Percentiles rank a stretch among this genome's conserved stretches.
phyloP scores from a whole-genome alignment of 2,797 vertebrate species.

The Xiphorhynchus erythropygius region DNA sequence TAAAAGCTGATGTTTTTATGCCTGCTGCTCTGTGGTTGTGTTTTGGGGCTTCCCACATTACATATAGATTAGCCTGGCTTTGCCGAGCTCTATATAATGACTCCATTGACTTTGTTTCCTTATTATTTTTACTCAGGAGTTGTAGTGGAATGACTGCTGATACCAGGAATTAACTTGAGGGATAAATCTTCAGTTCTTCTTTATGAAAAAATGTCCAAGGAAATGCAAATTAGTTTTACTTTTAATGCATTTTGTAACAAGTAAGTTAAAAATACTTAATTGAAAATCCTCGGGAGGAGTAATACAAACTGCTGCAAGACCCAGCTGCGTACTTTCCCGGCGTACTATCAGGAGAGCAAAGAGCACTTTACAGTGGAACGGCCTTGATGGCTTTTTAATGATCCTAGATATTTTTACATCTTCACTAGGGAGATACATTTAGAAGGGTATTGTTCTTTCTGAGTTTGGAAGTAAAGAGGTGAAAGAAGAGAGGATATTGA shows the following conservation, averaged over 20 bases:
- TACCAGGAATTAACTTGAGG: constrained; percentile 11
- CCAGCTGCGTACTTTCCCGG: background rate
- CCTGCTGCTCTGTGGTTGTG: background rate
- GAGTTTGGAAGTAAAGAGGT: background rate
- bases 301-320: background rate
- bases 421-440: background rate
- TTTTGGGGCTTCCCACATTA: constrained; percentile 32
- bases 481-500: background rate
- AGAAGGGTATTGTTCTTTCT: background rate
- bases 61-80: constrained; percentile 1
- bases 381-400: constrained; percentile 33
- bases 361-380: background rate
- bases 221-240: background rate
- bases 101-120: background rate
- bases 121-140: constrained; percentile 9
- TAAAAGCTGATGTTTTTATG: constrained; percentile 26
- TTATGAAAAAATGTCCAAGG: background rate
- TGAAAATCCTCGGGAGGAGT: background rate
- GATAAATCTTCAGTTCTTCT: background rate
- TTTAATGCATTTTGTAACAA: background rate
- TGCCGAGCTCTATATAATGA: background rate
- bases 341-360: background rate
- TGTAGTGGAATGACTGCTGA: background rate
- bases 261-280: background rate
- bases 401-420: background rate